Evolutionary conservation across 2,113 vertebrate genomes (phyloP), one percentile per base, ranked within the genome.

Genomic region (Aegithalos caudatus): DNA sequence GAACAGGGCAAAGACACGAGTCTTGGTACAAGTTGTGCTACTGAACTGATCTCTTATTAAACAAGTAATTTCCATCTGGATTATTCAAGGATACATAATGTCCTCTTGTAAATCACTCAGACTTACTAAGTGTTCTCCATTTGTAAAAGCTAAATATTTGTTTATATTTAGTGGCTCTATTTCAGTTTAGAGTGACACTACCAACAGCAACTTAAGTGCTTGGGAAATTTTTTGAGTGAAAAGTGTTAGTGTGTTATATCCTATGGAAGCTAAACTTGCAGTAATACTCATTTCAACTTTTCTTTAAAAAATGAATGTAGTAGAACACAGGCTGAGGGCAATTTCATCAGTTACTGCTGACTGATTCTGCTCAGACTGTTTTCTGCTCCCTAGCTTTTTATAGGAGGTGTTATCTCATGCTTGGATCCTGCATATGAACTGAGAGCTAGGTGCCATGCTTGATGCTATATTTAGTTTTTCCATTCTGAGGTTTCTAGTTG

Each of bases 351-450:
- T 83, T 93, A 48, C 17, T 60, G 81, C 44, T 92, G 79, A 21
- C 67, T 94, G 79, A 44, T 74, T 82, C 38, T 88, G 76, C 78
- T 86, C 42, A 86, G 86, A 12, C 58, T 91, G 45, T 78, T 92
- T 92, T 85, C 62, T 92, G 82, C 82, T 90, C 72, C 40, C 23
- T 58, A 40, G 82, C 44, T 96, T 94, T 95, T 96, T 96, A 88
- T 94, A 90, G 94, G 79, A 93, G 64, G 90, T 94, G 85, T 94
- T 92, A 93, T 56, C 74, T 96, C 54, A 17, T 80, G 67, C 85
- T 94, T 87, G 42, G 45, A 69, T 95, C 53, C 50, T 85, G 61
- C 53, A 15, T 79, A 56, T 88, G 90, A 93, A 90, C 87, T 35
- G 56, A 90, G 64, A 50, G 69, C 38, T 85, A 66, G 79, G 76